phyloP scores from a whole-genome alignment of 64 coral and sea anemone genomes.

The Pachyseris speciosa region DNA sequence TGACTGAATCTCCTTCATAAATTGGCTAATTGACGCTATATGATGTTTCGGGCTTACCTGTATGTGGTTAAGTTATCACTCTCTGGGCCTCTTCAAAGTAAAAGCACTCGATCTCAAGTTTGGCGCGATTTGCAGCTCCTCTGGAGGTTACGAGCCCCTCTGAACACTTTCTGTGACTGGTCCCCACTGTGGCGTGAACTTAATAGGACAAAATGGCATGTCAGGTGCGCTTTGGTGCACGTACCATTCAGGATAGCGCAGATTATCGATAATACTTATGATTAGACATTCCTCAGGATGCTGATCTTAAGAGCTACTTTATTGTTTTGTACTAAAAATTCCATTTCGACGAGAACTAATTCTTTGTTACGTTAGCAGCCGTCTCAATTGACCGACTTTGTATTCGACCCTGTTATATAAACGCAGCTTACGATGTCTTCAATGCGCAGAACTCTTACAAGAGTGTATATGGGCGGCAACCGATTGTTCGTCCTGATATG shows the following conservation, averaged over 20 bases:
- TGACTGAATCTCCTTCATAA: not conserved
- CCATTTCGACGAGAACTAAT: not conserved
- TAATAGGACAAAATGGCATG: conserved; percentile 29
- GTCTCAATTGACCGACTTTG: not conserved
- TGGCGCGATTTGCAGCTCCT: not conserved
- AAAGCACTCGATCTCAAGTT: not conserved
- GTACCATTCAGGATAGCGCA: not conserved
- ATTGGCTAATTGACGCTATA: not conserved
- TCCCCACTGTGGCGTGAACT: not conserved
- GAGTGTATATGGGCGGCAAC: too few species aligned
- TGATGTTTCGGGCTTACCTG: not conserved
- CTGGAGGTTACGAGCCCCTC: not conserved
- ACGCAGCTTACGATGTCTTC: too few species aligned
- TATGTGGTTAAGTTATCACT: not conserved
- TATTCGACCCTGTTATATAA: not conserved
- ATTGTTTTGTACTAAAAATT: not conserved
- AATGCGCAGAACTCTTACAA: too few species aligned
- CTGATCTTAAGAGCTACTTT: not conserved
- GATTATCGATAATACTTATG: conserved; percentile 24
- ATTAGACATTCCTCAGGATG: conserved; percentile 41
- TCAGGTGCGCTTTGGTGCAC: not conserved
- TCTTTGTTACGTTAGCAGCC: not conserved
- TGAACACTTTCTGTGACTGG: not conserved
- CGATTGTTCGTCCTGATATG: not conserved
- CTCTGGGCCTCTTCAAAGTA: not conserved